A percentile compares a stretch with the other conserved stretches of the same genome.
phyloP scores from a whole-genome alignment of 30 jellyfish, hydroid and myxozoan genomes.

The Turritopsis dohrnii region DNA sequence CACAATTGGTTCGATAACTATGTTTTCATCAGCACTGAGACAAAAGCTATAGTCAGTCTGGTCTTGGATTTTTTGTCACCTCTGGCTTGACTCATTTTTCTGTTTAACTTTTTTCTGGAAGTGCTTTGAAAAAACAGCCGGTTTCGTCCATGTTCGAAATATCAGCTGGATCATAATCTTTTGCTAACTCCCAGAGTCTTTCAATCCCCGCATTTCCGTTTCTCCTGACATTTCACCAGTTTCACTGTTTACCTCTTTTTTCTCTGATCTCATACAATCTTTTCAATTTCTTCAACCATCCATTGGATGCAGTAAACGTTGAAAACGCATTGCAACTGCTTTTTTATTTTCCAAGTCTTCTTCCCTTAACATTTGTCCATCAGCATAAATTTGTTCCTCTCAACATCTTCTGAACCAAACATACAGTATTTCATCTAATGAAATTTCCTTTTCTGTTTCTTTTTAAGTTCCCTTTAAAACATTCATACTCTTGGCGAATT shows the following conservation, averaged over 20 bases:
- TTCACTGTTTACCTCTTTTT: neutral
- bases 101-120: neutral
- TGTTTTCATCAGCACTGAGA: neutral
- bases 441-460: too few species aligned
- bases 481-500: too few species aligned
- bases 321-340: neutral
- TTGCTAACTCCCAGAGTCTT: slow-evolving; percentile 11
- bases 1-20: neutral
- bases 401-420: neutral
- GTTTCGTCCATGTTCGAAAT: slow-evolving; percentile 8
- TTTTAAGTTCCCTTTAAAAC: too few species aligned
- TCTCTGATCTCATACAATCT: neutral
- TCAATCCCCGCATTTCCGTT: neutral
- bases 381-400: neutral
- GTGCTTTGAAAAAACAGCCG: neutral
- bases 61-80: slow-evolving; percentile 8
- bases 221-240: slow-evolving; percentile 6
- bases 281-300: too few species aligned
- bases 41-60: slow-evolving; percentile 4
- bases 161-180: slow-evolving; percentile 5
- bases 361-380: slow-evolving; percentile 5
- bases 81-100: slow-evolving; percentile 3
- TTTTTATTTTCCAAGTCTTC: slow-evolving; percentile 1
- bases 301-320: slow-evolving; percentile 2
- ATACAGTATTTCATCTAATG: neutral